Percentiles rank a stretch among this genome's conserved stretches.
These are phyloP conservation scores for Stylophora pistillata DNA, from an alignment of 64 coral and sea anemone species.

Conservation along the genomic window DNA sequence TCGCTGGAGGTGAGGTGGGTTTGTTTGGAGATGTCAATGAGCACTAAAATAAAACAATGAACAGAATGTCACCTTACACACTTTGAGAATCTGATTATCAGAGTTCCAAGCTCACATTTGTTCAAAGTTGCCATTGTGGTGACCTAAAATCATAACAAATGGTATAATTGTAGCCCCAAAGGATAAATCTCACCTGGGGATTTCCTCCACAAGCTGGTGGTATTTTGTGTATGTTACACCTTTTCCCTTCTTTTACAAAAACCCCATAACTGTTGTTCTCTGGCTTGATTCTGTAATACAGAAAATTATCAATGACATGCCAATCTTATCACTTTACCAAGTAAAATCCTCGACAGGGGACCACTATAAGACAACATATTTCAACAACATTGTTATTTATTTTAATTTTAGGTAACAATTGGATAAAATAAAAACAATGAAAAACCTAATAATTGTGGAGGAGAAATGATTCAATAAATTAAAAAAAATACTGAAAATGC, in stretches of 20 bases:
- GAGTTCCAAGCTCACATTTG: background rate
- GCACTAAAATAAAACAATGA: slow-evolving; percentile 1
- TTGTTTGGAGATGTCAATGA: background rate
- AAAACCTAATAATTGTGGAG: no score
- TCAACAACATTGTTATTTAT: no score
- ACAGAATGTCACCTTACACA: background rate
- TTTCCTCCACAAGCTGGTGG: background rate
- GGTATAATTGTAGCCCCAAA: background rate
- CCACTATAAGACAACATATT: no score
- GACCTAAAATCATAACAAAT: no score
- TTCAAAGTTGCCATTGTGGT: no score
- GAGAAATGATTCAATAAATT: no score
- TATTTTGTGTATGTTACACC: background rate
- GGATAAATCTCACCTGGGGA: background rate
- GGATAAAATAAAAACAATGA: no score
- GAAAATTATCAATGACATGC: background rate
- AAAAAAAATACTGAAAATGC: no score
- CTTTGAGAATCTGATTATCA: background rate
- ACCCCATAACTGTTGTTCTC: background rate
- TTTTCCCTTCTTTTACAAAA: background rate
- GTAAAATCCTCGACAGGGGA: no score
- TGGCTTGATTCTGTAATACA: background rate
- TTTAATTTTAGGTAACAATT: no score
- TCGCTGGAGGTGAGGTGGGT: background rate
- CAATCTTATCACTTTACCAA: background rate